Base-by-base conservation (phyloP, 2,888 invertebrate genomes). In the Fragum fragum region DNA sequence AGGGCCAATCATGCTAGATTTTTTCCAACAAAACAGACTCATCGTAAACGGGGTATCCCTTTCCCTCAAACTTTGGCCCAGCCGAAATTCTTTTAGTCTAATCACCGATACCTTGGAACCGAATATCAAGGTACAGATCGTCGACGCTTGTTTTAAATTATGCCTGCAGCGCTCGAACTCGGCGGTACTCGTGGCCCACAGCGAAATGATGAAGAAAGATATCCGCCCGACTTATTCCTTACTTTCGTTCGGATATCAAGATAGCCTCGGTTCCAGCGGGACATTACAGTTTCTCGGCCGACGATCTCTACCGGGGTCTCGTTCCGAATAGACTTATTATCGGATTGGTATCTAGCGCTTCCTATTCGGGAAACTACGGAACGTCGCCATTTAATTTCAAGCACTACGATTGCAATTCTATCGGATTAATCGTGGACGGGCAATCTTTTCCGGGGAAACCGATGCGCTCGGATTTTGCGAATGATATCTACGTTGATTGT, bases 341-440 rank as follows among this genome's bases (percentile, higher is more conserved):
- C 16, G 76, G 73, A 21, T 21, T 80, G 2, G 73, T 76, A 1
- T 36, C 80, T 9, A 79, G 76, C 36, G 42, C 52, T 21, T 81
- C 71, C 16, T 81, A 73, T 57, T 73, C 1, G 3, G 76, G 81
- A 21, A 47, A 73, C 59, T 85, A 79, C 73, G 69, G 52, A 39
- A 66, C 59, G 29, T 73, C 73, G 0, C 82, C 79, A 1, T 82
- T 82, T 47, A 77, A 82, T 70, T 85, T 85, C 70, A 63, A 85
- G 63, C 69, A 59, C 52, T 74, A 74, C 42, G 61, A 74, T 42
- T 74, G 79, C 52, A 70, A 26, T 47, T 66, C 42, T 9, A 28
- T 79, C n/a, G 74, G 71, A 1, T 29, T 79, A 2, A 75, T 75
- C 68, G 55, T 86, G 1, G 85, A 86, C 52, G 83, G 83, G 26